Evolutionary conservation across 1,140 invertebrate species (phyloP), one percentile per base, ranked within the genome.

Genomic region (Riptortus pedestris): DNA sequence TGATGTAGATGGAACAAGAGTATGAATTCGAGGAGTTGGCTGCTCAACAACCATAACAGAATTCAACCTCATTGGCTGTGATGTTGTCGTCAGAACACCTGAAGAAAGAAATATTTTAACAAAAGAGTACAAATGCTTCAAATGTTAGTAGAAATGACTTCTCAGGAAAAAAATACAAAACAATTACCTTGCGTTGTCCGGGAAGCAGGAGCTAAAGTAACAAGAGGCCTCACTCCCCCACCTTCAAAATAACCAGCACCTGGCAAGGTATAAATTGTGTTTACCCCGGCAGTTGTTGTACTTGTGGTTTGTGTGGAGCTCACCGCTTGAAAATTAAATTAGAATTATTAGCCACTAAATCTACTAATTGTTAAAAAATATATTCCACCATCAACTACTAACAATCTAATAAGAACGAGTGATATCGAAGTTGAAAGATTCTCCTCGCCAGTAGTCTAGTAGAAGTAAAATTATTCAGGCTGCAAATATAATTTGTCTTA

Each of bases 41-140:
- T 55, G 55, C 20, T 70, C 69, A 14, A 70, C 66, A 0, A 67
- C 66, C 69, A 70, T 70, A 3, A 67, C 61, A 3, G 69, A 66
- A 43, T 68, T 68, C 29, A 64, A 60, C 59, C 55, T 60, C 33
- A 66, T 48, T 26, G 27, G 43, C 20, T 65, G 67, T 7, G 48
- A 31, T 24, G 59, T 61, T n/a, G 65, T 55, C 22, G 51, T 55
- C 14, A 24, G 18, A 55, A 55, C 51, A 24, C 18, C 51, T 55
- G 12, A 20, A 3, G 24, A 24, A 24, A 2, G 26, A 55, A 55
- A 55, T 18, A 48, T 16, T 11, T 16, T 11, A 48, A 11, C 4
- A 38, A 38, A 9, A 38, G 7, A 38, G 33, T 38, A 5, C 16
- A 16, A 38, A 9, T 38, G 16, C 33, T 9, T 9, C 33, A 38